Base-by-base conservation (phyloP, 2,797 vertebrate genomes). In the Periophthalmus magnuspinnatus region DNA sequence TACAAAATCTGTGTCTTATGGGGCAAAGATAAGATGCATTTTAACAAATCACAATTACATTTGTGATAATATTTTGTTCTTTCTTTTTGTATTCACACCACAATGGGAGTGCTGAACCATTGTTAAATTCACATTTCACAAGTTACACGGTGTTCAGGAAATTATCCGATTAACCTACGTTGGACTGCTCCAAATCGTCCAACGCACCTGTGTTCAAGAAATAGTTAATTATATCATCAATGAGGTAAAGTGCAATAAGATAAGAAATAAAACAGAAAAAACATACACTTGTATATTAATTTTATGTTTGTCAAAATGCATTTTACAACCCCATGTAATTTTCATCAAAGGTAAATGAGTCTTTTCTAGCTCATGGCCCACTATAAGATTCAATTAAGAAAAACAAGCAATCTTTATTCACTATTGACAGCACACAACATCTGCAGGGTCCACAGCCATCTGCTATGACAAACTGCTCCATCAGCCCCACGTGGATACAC, bases 351-450 rank as follows among this genome's bases (percentile, higher is more conserved):
- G 28, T 55, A 52, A 48, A 56, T 59, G 50, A 45, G 45, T 63
- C 36, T 22, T 55, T 50, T 62, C 56, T 62, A 70, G 47, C 78
- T 85, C 80, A 57, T 76, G 80, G 86, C 73, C 72, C 75, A 75
- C 72, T 79, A 83, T 81, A 70, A 77, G 71, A 91, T 85, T 81
- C 77, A 89, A 86, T 91, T 87, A 88, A 81, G 71, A 78, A 83
- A 74, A 89, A 86, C 86, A 87, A 83, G 81, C 79, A 74, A 79
- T 88, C 88, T 88, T 87, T 89, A 87, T 89, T 91, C 84, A 82
- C 69, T 47, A 84, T 67, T 86, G 86, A 88, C 84, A 87, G 83
- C 70, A 69, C 75, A 70, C 72, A 84, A 90, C 88, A 90, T 92
- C 85, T 90, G 87, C 80, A 79, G 79, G 67, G 71, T 78, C 87